Conservation (phyloP, 2,888 invertebrate genomes). For the Chymomyza procnemis region DNA sequence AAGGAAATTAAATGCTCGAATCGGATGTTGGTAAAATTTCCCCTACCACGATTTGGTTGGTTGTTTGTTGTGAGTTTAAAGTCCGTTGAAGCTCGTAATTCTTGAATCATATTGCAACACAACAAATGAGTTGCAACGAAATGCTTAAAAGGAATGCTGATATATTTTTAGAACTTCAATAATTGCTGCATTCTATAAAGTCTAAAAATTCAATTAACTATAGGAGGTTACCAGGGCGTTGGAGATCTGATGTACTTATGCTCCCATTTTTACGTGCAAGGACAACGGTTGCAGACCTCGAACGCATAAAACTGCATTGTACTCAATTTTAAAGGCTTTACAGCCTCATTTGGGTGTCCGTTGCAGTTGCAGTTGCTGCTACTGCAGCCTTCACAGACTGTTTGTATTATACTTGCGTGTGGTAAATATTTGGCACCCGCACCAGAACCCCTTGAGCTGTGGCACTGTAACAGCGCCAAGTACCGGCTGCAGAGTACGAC, state of each 20-base stretch:
- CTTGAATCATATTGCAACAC: background rate
- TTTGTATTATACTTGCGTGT: slow-evolving; percentile 41
- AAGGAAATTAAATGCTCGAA: slow-evolving; percentile 70
- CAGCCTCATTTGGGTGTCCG: slow-evolving; percentile 30
- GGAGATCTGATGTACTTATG: slow-evolving; percentile 8
- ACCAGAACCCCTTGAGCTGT: background rate
- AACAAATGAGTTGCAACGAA: background rate
- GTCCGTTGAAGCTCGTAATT: slow-evolving; percentile 30
- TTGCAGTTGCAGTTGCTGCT: slow-evolving; percentile 6
- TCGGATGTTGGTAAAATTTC: slow-evolving; percentile 68
- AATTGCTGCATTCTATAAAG: background rate
- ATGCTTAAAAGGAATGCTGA: background rate
- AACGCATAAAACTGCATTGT: slow-evolving; percentile 48
- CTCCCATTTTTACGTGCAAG: background rate
- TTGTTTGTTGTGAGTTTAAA: slow-evolving; percentile 15
- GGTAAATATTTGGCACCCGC: slow-evolving; percentile 37
- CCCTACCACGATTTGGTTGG: slow-evolving; percentile 35
- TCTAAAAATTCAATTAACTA: background rate
- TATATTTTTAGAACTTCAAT: background rate
- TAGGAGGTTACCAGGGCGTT: background rate
- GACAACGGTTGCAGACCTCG: slow-evolving; percentile 11
- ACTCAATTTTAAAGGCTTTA: slow-evolving; percentile 28
- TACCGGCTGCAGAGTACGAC: background rate
- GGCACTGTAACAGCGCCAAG: no score
- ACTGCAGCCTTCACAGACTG: slow-evolving; percentile 7